Base-by-base conservation (phyloP, 2,113 vertebrate species). In the Nycticryphes semicollaris region DNA sequence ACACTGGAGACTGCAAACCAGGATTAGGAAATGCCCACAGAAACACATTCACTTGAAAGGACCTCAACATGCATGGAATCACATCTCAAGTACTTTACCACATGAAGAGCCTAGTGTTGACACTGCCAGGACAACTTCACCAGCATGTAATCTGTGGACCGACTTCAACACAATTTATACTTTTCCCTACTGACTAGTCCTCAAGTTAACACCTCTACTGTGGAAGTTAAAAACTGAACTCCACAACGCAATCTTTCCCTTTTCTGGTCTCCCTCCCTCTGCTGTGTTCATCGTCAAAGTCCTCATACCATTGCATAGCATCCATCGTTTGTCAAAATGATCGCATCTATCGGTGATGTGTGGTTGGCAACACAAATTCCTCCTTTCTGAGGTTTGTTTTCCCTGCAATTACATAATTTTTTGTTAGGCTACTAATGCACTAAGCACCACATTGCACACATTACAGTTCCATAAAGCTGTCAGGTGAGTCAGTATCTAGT, bases 361-460 rank as follows among this genome's bases (percentile, higher is more conserved):
- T 99, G 99, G 93, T 99, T 99, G 63, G 99, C 99, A 9, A 99
- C 99, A 83, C 99, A 99, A 83, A 99, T 99, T 28, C 99, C 99
- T 94, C 99, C 99, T 89, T 99, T 99, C 97, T 98, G 98, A 23
- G 99, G 99, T 57, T 95, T 97, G 96, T 99, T 99, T 93, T 99
- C 98, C 97, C 99, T 99, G 98, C 20, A 95, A 97, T 82, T 14
- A 96, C 66, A 96, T 9, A 28, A 18, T 33, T 75, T 76, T 51
- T 57, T 41, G 77, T 95, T 84, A 96, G 86, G 50, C 53, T 76
- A 22, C 22, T 12, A 89, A 17, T 6, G 30, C 50, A 56, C 30
- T 31, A 30, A 48, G 19, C 43, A 68, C 18, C 66, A 68, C 45
- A 22, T 5, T 16, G 69, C 23, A 84, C 35, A 79, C 14, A 31